phyloP scores from a whole-genome alignment of 2,888 invertebrate species.

The Mylabris sibirica region DNA sequence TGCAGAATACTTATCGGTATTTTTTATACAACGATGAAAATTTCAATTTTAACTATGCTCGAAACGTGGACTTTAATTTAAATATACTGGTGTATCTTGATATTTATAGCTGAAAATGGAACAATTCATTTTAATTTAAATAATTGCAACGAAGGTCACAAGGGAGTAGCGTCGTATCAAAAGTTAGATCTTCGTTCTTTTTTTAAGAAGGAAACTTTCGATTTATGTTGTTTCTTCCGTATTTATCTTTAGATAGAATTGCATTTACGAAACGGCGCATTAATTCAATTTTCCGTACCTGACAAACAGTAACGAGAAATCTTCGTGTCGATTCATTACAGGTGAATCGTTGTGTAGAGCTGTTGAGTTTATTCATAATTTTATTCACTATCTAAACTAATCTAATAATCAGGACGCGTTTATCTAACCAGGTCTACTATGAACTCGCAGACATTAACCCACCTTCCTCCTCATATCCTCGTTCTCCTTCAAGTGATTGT shows the following conservation, averaged over 20 bases:
- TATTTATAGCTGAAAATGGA: not conserved
- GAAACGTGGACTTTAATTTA: not conserved
- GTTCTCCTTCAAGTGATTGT: conserved; percentile 28
- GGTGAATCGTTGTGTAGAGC: not conserved
- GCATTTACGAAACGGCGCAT: not conserved
- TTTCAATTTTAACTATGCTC: not conserved
- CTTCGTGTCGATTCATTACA: not conserved
- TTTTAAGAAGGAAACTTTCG: not conserved
- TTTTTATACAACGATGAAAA: not conserved
- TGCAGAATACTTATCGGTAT: not conserved
- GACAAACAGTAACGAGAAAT: not conserved
- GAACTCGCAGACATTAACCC: conserved; percentile 39
- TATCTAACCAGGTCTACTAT: conserved; percentile 36
- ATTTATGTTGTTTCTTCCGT: not conserved
- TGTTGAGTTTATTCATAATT: conserved; percentile 36
- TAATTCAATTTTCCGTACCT: not conserved
- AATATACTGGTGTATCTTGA: not conserved
- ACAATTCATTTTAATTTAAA: not conserved
- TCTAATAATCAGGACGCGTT: conserved; percentile 49
- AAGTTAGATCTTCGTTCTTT: not conserved
- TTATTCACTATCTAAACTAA: conserved; percentile 36
- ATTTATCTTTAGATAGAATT: not conserved
- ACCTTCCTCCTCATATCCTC: no score
- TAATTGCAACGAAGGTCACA: not conserved
- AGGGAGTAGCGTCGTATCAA: not conserved